Percentiles rank a stretch among this genome's conserved stretches.
Evolutionary conservation across 2,113 vertebrate genomes (phyloP).

Genomic region (Bujurquina vittata): DNA sequence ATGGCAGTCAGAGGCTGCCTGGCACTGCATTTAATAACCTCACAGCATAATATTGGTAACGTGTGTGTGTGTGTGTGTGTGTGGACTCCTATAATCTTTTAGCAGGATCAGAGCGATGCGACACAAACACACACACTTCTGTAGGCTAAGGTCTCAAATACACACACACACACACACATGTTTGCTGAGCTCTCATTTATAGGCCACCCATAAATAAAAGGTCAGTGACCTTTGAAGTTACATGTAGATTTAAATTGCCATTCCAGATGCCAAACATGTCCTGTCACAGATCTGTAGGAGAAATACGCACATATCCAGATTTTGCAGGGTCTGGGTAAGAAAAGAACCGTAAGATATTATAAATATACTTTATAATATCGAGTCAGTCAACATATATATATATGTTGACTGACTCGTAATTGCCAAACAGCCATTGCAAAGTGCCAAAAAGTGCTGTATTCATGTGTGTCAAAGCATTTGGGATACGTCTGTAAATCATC

Average conservation of each 20-base stretch:
- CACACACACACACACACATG: background rate
- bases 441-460: too few relatives aligned
- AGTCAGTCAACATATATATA: too few relatives aligned
- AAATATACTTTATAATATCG: too few relatives aligned
- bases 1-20: background rate
- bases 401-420: too few relatives aligned
- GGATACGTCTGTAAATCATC: background rate
- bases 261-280: background rate
- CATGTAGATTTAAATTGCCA: background rate
- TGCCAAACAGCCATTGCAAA: too few relatives aligned
- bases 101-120: background rate
- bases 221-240: background rate
- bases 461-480: background rate
- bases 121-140: background rate
- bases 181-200: background rate
- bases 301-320: background rate
- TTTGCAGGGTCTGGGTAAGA: background rate
- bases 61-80: background rate
- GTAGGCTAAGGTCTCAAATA: background rate
- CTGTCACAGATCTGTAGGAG: background rate
- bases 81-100: slow-evolving; percentile 12
- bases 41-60: background rate
- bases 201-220: background rate
- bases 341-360: background rate
- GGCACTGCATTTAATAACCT: background rate